Base-by-base conservation (phyloP, 2,797 vertebrate genomes). In the Limnodromus scolopaceus region DNA sequence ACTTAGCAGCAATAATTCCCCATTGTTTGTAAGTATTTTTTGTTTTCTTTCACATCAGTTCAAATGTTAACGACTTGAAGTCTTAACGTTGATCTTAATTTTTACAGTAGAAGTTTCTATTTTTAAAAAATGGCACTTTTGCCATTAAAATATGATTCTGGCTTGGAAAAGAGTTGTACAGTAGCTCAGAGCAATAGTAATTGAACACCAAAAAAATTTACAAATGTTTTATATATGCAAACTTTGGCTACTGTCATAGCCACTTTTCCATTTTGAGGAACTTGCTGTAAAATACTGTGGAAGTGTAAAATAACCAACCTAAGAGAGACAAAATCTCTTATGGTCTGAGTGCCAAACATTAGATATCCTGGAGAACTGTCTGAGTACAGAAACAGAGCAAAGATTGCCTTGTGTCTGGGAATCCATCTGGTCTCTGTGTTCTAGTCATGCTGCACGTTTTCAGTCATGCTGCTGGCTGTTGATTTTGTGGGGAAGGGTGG, bases 1-100 rank as follows among this genome's bases (percentile, higher is more conserved):
- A 69, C 96, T 98, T 92, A 98, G 80, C 95, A 96, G 80, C 95
- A 98, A 74, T 97, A 98, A 96, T 95, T 97, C 98, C 77, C 96
- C 97, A 19, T 94, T 98, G 95, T 98, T 98, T 96, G 98, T 98
- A 97, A 94, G 98, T 98, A 93, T 84, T 93, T 81, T 82, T 96
- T 54, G 5, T n/a, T 71, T 78, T 96, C 58, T 89, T 92, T 96
- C 90, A 46, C 10, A 3, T 55, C 48, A 25, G 10, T 81, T 94
- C 69, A 91, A 27, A 54, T 28, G 25, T 46, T 57, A 53, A 68
- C 4, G 11, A 17, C 13, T 87, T 48, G 18, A 66, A 71, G 41
- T 17, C 32, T 93, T 82, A 88, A 88, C 23, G 15, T 9, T 51
- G 41, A 55, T 72, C 19, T 60, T 57, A 49, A 18, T 41, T 84